phyloP scores from a whole-genome alignment of 2,888 invertebrate genomes.

The Bellardia pandia region DNA sequence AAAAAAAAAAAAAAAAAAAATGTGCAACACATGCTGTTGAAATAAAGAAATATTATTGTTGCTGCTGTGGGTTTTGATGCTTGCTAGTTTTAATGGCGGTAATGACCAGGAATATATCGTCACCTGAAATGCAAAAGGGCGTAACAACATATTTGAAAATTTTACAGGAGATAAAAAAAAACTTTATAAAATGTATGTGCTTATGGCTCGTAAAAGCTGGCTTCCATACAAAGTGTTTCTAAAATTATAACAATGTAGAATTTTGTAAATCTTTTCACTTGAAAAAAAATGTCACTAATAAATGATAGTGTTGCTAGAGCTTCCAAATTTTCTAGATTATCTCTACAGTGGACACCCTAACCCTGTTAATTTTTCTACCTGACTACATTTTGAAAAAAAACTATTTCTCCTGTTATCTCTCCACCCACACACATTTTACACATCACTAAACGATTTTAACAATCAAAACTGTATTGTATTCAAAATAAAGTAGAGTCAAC shows the following conservation, averaged over 20 bases:
- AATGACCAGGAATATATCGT: neutral
- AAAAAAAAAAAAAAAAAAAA: neutral
- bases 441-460: conserved; percentile 14
- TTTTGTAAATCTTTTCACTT: neutral
- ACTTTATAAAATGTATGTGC: no score
- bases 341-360: neutral
- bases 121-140: no score
- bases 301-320: neutral
- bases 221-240: neutral
- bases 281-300: neutral
- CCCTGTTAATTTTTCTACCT: conserved; percentile 5
- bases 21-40: conserved; percentile 31
- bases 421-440: conserved; percentile 33
- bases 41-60: conserved; percentile 12
- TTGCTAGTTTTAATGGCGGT: conserved; percentile 22
- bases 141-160: no score
- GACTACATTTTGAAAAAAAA: conserved; percentile 15
- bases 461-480: conserved; percentile 22
- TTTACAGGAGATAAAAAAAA: no score
- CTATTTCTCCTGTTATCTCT: neutral
- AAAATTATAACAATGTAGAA: conserved; percentile 2
- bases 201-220: conserved; percentile 22
- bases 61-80: neutral
- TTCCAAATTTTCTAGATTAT: neutral
- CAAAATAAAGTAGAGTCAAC: neutral